phyloP scores from a whole-genome alignment of 2,888 invertebrate genomes.

The Allygus modestus region DNA sequence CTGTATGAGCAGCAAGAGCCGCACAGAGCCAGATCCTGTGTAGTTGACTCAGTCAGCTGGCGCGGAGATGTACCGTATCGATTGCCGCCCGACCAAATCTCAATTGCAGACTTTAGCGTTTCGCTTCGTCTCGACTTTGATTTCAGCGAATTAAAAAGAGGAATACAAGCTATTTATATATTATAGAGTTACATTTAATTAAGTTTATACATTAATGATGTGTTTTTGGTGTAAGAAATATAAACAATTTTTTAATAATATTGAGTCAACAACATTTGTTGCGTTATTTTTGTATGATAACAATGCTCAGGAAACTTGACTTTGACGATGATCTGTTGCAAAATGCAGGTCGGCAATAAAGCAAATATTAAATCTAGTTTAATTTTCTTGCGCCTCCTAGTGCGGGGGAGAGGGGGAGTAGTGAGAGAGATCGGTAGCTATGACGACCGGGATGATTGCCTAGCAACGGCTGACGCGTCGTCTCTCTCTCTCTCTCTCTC shows the following conservation, averaged over 20 bases:
- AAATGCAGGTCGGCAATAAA: conserved; percentile 26
- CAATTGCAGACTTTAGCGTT: neutral
- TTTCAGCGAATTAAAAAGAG: no score
- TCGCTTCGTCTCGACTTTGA: no score
- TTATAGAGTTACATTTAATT: no score
- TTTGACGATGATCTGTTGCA: neutral
- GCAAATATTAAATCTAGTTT: conserved; percentile 46
- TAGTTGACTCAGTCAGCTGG: conserved; percentile 11
- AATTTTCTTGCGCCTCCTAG: conserved; percentile 37
- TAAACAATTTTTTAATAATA: no score
- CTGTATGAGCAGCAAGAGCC: no score
- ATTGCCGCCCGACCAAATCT: conserved; percentile 18
- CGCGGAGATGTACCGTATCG: conserved; percentile 25
- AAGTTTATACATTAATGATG: no score
- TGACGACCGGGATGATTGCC: conserved; percentile 28
- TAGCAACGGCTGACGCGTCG: conserved; percentile 52
- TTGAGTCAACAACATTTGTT: no score
- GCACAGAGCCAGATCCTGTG: neutral
- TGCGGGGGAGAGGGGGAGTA: conserved; percentile 12
- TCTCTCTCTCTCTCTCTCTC: conserved; percentile 14
- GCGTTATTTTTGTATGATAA: neutral
- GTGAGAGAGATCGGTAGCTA: conserved; percentile 8
- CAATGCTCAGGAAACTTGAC: neutral
- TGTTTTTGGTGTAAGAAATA: no score
- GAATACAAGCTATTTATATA: no score